Percentiles rank a stretch among this genome's conserved stretches.
These are phyloP conservation scores for Cinara cedri DNA, from an alignment of 2,888 invertebrate genomes.

Conservation along the genomic window DNA sequence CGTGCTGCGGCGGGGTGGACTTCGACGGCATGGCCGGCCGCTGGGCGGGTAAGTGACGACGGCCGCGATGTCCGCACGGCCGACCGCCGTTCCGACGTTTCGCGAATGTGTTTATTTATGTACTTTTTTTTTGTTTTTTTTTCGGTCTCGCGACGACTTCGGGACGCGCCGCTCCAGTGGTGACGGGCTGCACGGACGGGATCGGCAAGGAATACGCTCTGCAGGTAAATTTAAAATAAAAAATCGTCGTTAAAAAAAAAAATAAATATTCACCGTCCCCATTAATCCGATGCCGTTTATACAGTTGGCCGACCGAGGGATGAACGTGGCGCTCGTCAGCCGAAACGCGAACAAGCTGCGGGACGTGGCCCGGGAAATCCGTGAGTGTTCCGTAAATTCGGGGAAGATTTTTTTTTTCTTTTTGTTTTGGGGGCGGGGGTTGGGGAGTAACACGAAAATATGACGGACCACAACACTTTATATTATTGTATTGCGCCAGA, in stretches of 20 bases:
- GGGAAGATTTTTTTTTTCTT: too few relatives aligned
- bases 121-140: not conserved
- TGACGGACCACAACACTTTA: too few relatives aligned
- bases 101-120: not conserved
- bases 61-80: not conserved
- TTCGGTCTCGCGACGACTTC: not conserved
- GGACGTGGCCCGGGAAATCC: slow-evolving; percentile 74
- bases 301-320: slow-evolving; percentile 75
- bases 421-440: too few relatives aligned
- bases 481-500: not conserved
- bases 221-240: slow-evolving; percentile 68
- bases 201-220: slow-evolving; percentile 86
- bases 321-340: slow-evolving; percentile 81
- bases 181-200: slow-evolving; percentile 91
- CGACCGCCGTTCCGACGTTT: not conserved
- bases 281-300: too few relatives aligned
- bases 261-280: too few relatives aligned
- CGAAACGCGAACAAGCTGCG: slow-evolving; percentile 76
- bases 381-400: slow-evolving; percentile 65
- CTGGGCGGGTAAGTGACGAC: slow-evolving; percentile 27
- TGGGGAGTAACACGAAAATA: too few relatives aligned
- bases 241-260: too few relatives aligned
- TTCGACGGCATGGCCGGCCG: slow-evolving; percentile 33
- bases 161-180: slow-evolving; percentile 64
- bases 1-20: slow-evolving; percentile 25